Evolutionary conservation across 2,797 vertebrate genomes (phyloP), one percentile per base, ranked within the genome.

Genomic region (Hemitrygon akajei): DNA sequence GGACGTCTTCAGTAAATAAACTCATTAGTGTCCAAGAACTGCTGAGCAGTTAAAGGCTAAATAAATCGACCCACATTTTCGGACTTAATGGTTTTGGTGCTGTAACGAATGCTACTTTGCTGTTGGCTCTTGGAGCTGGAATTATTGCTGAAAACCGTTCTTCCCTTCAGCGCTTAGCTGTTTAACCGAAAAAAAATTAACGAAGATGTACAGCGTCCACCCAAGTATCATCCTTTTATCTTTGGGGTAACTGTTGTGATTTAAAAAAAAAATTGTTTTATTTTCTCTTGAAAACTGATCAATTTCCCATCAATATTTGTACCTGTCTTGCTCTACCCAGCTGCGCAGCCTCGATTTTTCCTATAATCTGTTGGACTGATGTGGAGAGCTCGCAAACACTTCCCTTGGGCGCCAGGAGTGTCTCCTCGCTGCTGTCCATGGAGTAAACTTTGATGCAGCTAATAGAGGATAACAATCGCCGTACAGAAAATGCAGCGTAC

Each of bases 281-380:
- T 20, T 9, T 18, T 69, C n/a, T 16, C 27, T 60, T 60, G 27
- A 60, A 60, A 87, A 87, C 58, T n/a, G 84, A 66, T 63, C 58
- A 66, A 63, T 66, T 87, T 87, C 18, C 9, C 14, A 30, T 34
- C 11, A 0, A 34, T 2, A 63, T 18, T 63, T 40, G 75, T 73
- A 75, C 91, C 91, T 93, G 37, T 93, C 71, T 93, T 47, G 91
- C 91, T 56, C 89, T 40, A 14, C 34, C 69, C 37, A 92, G 69
- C 71, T 93, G 91, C 25, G 91, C 37, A 25, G 69, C 37, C 37
- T 92, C 89, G 22, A 92, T 92, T 75, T 92, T 92, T 73, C 37
- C 69, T 6, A 92, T 71, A 37, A 40, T 66, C 10, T 71, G 91
- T n/a, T 76, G 25, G 69, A 93, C 71, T 16, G 69, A 18, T 0